Evolutionary conservation across 2,113 vertebrate genomes (phyloP).

Genomic region (Saimiri boliviensis): DNA sequence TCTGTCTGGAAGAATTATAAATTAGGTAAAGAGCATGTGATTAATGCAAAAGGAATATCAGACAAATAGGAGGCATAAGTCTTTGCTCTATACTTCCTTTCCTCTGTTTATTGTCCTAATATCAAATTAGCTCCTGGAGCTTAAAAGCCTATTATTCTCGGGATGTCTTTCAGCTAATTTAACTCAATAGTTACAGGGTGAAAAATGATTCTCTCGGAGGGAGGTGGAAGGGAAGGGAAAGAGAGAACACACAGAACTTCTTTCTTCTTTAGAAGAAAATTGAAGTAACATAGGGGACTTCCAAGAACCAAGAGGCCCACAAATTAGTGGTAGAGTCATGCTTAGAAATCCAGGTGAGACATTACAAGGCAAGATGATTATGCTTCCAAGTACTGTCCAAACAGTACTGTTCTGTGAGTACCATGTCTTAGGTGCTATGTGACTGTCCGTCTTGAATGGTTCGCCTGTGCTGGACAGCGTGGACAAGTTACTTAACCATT

Average conservation of each 20-base stretch:
- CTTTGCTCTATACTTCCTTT: neutral
- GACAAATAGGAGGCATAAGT: neutral
- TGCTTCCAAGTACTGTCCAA: neutral
- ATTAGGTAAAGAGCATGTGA: neutral
- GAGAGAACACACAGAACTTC: neutral
- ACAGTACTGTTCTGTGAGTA: neutral
- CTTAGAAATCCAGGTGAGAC: neutral
- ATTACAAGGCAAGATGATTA: neutral
- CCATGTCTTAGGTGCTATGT: neutral
- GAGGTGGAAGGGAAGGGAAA: neutral
- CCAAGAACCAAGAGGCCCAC: neutral
- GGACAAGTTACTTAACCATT: neutral
- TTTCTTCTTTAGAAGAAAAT: constrained; percentile 12
- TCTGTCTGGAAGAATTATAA: constrained; percentile 7
- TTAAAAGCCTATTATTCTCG: neutral
- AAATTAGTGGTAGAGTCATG: neutral
- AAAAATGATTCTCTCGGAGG: neutral
- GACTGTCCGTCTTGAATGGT: neutral
- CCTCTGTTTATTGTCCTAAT: constrained; percentile 23
- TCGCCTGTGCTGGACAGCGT: neutral
- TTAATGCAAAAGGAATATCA: neutral
- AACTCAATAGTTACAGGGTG: neutral
- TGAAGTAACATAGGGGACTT: neutral
- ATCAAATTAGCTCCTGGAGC: constrained; percentile 31
- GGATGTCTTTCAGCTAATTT: neutral